Conservation (phyloP, 2,888 invertebrate genomes). For the Lymantria dispar region DNA sequence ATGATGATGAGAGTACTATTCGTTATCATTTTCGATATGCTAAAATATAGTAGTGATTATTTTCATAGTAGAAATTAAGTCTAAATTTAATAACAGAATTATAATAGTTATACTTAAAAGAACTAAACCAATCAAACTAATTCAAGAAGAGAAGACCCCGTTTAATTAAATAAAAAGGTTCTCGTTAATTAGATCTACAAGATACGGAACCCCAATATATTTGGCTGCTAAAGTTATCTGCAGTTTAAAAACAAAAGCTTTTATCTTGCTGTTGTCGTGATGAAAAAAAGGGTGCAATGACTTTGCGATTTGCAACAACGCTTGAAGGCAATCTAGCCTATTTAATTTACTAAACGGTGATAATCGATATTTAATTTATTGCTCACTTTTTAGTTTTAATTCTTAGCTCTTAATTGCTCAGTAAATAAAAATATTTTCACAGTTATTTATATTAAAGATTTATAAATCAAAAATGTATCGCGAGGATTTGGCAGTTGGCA, state of each 20-base stretch:
- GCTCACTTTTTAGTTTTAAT: conserved; percentile 1
- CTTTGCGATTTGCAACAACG: conserved; percentile 26
- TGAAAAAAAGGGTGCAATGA: conserved; percentile 25
- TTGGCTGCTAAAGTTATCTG: not conserved
- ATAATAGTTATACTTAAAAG: no score
- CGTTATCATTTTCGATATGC: not conserved
- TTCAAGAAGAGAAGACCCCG: no score
- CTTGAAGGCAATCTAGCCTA: conserved; percentile 25
- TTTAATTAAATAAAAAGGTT: not conserved
- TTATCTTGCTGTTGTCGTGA: conserved; percentile 10
- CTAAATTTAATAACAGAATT: no score
- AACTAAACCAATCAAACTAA: no score
- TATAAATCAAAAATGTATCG: no score
- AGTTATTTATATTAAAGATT: no score
- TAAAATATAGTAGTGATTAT: not conserved
- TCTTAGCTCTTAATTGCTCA: not conserved
- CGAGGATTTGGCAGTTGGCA: no score
- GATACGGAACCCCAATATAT: not conserved
- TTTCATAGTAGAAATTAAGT: not conserved
- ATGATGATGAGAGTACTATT: no score
- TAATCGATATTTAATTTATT: conserved; percentile 23
- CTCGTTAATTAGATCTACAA: not conserved
- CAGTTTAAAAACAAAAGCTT: conserved; percentile 17
- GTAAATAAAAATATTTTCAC: not conserved
- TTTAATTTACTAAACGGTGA: conserved; percentile 23